Percentiles rank a stretch among this genome's conserved stretches.
These are phyloP conservation scores for Yasuhikotakia modesta DNA, from an alignment of 2,797 vertebrate genomes.

Conservation along the genomic window DNA sequence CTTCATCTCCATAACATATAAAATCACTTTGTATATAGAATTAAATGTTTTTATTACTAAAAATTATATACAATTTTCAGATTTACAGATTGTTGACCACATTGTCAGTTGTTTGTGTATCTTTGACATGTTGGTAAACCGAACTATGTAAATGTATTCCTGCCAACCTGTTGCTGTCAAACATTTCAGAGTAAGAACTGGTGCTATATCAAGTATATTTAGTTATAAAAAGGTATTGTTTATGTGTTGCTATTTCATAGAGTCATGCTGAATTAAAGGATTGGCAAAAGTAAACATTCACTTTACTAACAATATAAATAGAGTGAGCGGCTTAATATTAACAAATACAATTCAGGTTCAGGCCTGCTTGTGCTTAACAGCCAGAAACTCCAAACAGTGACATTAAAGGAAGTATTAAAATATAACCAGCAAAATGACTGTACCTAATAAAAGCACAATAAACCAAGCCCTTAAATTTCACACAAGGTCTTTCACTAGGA, in stretches of 20 bases:
- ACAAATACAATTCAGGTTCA: constrained; percentile 7
- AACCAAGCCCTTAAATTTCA: not conserved
- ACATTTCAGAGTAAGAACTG: not conserved
- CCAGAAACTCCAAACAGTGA: constrained; percentile 9
- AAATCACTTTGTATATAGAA: no score
- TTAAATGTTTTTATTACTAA: no score
- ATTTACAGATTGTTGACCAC: not conserved
- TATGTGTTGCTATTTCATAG: no score
- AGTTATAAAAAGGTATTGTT: no score
- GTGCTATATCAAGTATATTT: no score
- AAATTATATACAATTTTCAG: no score
- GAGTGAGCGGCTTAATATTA: not conserved
- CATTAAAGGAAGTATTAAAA: constrained; percentile 37
- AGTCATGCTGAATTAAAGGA: no score
- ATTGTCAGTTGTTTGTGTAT: not conserved
- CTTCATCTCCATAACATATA: no score
- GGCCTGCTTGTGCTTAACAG: not conserved
- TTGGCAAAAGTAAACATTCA: not conserved
- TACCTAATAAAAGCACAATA: constrained; percentile 10
- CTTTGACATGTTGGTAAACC: not conserved
- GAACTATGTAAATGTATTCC: not conserved
- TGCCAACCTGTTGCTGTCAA: no score
- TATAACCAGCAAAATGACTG: not conserved
- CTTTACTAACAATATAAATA: not conserved
- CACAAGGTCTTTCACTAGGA: not conserved